phyloP scores from a whole-genome alignment of 2,888 invertebrate genomes.

The Dorcus parallelipipedus region DNA sequence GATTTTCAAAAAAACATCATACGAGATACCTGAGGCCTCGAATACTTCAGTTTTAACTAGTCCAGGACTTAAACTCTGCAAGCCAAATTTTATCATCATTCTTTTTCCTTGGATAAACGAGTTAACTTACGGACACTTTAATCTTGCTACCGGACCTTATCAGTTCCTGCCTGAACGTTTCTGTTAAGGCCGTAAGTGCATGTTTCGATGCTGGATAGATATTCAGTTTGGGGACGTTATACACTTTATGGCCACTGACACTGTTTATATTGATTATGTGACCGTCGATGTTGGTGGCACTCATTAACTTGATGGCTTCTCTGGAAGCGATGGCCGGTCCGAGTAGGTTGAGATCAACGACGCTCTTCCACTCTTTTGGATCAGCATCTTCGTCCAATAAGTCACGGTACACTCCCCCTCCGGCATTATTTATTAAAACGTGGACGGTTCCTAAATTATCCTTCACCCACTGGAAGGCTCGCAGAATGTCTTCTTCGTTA shows the following conservation, averaged over 20 bases:
- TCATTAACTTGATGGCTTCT: slow-evolving; percentile 27
- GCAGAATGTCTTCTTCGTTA: slow-evolving; percentile 26
- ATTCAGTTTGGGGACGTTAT: slow-evolving; percentile 16
- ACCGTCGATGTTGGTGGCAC: slow-evolving; percentile 20
- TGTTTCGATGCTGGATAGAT: slow-evolving; percentile 24
- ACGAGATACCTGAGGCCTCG: background rate
- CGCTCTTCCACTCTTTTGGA: slow-evolving; percentile 19
- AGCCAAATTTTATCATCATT: too few relatives aligned
- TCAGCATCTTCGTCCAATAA: slow-evolving; percentile 18
- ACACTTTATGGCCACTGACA: slow-evolving; percentile 20
- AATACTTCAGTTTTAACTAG: slow-evolving; percentile 6
- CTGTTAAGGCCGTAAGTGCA: slow-evolving; percentile 27
- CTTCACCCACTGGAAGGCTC: slow-evolving; percentile 24
- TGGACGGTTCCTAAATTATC: slow-evolving; percentile 27
- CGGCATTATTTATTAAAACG: slow-evolving; percentile 30
- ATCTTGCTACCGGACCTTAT: slow-evolving; percentile 14
- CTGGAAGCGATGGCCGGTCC: slow-evolving; percentile 20
- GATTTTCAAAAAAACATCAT: too few relatives aligned
- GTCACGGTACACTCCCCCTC: slow-evolving; percentile 14
- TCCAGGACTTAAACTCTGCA: slow-evolving; percentile 11
- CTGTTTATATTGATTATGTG: slow-evolving; percentile 30
- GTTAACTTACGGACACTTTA: slow-evolving; percentile 16
- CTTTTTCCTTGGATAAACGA: background rate
- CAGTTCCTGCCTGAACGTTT: slow-evolving; percentile 24
- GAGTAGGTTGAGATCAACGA: slow-evolving; percentile 23